A percentile compares a stretch with the other conserved stretches of the same genome.
Conservation (phyloP, 92 coral and sea anemone species). For the Porites rus region DNA sequence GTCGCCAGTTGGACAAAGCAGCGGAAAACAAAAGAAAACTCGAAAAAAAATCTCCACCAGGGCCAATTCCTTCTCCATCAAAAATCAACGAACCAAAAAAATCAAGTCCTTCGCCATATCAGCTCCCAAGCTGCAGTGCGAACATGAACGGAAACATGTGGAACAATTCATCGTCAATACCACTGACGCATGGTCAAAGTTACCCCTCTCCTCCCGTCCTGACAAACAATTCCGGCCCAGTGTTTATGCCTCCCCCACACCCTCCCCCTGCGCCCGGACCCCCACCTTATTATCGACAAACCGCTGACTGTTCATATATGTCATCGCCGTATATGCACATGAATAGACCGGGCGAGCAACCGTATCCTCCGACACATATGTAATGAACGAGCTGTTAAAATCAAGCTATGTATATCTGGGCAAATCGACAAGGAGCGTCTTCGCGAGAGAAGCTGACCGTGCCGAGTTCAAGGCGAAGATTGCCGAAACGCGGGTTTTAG, state of each 20-base stretch:
- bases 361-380: conserved; percentile 73
- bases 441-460: neutral
- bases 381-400: conserved; percentile 22
- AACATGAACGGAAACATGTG: conserved; percentile 59
- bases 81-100: conserved; percentile 61
- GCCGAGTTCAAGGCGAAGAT: conserved; percentile 20
- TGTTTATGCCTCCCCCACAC: conserved; percentile 90
- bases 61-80: conserved; percentile 59
- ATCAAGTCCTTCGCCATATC: conserved; percentile 79
- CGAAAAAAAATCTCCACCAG: conserved; percentile 81
- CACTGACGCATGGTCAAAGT: conserved; percentile 70
- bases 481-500: conserved; percentile 11
- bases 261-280: conserved; percentile 77
- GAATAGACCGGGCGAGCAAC: conserved; percentile 61
- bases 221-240: conserved; percentile 92
- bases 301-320: conserved; percentile 89
- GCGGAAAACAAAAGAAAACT: conserved; percentile 79
- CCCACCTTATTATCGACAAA: conserved; percentile 72
- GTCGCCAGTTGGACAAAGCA: conserved; percentile 92
- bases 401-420: conserved; percentile 9
- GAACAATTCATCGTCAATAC: conserved; percentile 62
- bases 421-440: neutral
- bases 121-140: conserved; percentile 83
- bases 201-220: conserved; percentile 76
- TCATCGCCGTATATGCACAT: conserved; percentile 86